These are phyloP conservation scores for Gonioctena quinquepunctata DNA, from an alignment of 1,140 invertebrate genomes.

Conservation along the genomic window DNA sequence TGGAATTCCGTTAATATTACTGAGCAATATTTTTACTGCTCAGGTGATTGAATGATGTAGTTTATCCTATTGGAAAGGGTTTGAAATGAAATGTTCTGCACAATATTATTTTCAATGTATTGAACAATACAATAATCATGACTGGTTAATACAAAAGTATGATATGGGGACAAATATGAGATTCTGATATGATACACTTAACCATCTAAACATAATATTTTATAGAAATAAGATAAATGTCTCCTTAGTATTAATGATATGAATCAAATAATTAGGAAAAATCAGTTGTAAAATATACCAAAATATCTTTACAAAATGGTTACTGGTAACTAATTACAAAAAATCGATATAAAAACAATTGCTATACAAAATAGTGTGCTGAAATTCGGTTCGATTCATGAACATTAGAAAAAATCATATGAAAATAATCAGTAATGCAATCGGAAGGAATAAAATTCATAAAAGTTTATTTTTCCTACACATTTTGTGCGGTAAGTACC, in stretches of 20 bases:
- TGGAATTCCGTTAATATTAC: too few relatives aligned
- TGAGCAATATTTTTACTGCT: too few relatives aligned
- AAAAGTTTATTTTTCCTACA: not conserved
- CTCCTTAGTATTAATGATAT: slow-evolving; percentile 11
- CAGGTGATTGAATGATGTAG: too few relatives aligned
- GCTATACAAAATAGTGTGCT: slow-evolving; percentile 8
- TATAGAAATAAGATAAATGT: not conserved
- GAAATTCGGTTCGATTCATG: slow-evolving; percentile 6
- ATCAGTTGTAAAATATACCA: slow-evolving; percentile 25
- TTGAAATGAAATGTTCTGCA: not conserved
- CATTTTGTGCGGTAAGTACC: not conserved
- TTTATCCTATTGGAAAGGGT: too few relatives aligned
- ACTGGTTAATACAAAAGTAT: slow-evolving; percentile 26
- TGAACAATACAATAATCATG: slow-evolving; percentile 20
- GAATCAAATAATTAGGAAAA: slow-evolving; percentile 12
- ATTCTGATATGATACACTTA: slow-evolving; percentile 24
- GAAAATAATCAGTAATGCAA: slow-evolving; percentile 19
- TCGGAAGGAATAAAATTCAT: not conserved
- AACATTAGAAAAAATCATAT: not conserved
- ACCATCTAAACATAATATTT: slow-evolving; percentile 15
- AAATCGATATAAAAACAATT: not conserved
- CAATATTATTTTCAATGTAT: slow-evolving; percentile 3
- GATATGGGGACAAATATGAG: slow-evolving; percentile 18
- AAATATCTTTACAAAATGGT: slow-evolving; percentile 22
- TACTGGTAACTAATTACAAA: slow-evolving; percentile 22